Evolutionary conservation across 2,113 vertebrate species (phyloP), one percentile per base, ranked within the genome.

Genomic region (Pseudorhombus dupliciocellatus): DNA sequence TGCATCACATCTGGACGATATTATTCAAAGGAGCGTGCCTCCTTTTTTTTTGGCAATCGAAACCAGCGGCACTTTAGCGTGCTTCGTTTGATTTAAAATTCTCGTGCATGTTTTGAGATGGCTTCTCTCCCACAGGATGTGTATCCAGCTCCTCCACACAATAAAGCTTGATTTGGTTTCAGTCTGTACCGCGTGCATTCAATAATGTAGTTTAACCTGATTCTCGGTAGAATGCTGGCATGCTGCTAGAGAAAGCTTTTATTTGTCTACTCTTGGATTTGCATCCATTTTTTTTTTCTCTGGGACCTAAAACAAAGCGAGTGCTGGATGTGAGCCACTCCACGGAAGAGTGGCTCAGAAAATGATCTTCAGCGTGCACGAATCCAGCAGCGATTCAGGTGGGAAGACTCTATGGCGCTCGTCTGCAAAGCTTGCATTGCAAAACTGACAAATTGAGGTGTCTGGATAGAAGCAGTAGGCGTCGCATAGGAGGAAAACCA

Each of bases 301-400:
- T 73, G 83, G 87, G 85, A 91, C 74, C 62, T 70, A 77, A 90
- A 91, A 88, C 88, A 91, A 89, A 89, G 87, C 80, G 30, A 79
- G 69, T 46, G 81, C 81, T 92, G 90, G 88, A 89, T 71, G 71
- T 30, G 66, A 83, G 86, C 88, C 87, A 91, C 86, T 67, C 72
- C 84, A 79, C 72, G 89, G 78, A 85, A 79, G 77, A 91, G 79
- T 75, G 64, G 82, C 86, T 80, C 83, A 84, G 83, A 88, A 89
- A 90, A 87, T 85, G 81, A 91, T 91, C 84, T 84, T 83, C 63
- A 64, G 75, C 69, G 24, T 77, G 71, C 77, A 88, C 84, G 79
- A 87, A 85, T 84, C 83, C 85, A 70, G 80, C 68, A 53, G 72
- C 75, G 76, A 87, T 86, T 87, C 79, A 86, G 81, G 82, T 87